phyloP scores from a whole-genome alignment of 2,888 invertebrate species.

The Drosophila monieri region DNA sequence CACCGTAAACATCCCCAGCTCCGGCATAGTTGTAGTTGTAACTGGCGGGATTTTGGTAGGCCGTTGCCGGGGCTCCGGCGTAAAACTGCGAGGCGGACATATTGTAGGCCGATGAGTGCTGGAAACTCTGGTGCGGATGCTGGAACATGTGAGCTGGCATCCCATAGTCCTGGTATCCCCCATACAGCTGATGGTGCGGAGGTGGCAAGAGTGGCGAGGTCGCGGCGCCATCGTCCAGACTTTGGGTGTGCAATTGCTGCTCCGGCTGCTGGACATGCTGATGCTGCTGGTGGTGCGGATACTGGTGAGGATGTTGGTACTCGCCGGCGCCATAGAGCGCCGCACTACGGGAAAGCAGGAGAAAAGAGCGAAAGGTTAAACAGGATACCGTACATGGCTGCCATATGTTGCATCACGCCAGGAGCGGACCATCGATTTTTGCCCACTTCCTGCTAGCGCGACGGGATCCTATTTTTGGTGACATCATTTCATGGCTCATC shows the following conservation, averaged over 20 bases:
- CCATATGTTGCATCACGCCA: conserved; percentile 74
- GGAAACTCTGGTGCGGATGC: conserved; percentile 59
- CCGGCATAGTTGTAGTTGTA: conserved; percentile 70
- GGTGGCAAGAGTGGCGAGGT: conserved; percentile 64
- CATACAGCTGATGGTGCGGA: conserved; percentile 59
- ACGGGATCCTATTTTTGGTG: conserved; percentile 65
- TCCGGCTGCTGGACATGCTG: conserved; percentile 45
- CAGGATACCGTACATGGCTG: conserved; percentile 37
- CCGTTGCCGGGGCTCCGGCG: conserved; percentile 45
- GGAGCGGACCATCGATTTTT: conserved; percentile 41
- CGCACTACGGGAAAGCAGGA: conserved; percentile 59
- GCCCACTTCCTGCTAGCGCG: conserved; percentile 67
- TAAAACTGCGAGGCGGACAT: conserved; percentile 62
- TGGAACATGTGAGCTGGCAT: conserved; percentile 69
- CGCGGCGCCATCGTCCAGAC: conserved; percentile 54
- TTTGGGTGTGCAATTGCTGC: conserved; percentile 49
- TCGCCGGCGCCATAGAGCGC: conserved; percentile 69
- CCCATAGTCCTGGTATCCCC: conserved; percentile 73
- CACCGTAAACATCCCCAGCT: conserved; percentile 53
- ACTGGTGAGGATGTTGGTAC: conserved; percentile 54
- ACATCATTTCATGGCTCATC: conserved; percentile 82
- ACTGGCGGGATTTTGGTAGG: conserved; percentile 56
- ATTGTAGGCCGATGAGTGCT: conserved; percentile 56
- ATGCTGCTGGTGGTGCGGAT: conserved; percentile 45
- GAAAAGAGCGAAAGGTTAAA: conserved; percentile 31